Evolutionary conservation across 2,113 vertebrate species (phyloP), one percentile per base, ranked within the genome.

Genomic region (Cryptomyrus ogoouensis): DNA sequence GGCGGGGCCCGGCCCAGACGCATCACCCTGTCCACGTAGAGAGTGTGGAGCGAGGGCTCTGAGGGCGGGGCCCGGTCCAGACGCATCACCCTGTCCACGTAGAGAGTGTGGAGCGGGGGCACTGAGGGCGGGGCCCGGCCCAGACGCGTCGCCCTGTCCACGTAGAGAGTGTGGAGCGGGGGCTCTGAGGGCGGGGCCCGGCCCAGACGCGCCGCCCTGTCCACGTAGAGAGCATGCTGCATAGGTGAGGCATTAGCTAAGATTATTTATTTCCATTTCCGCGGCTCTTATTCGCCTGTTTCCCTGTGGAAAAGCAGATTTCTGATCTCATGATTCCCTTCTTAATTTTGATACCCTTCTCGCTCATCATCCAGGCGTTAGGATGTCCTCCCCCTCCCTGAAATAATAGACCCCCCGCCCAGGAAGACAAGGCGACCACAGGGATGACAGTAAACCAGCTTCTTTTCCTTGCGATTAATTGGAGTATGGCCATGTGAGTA

Each of bases 321-420:
- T 97, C 97, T 97, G 97, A 80, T 80, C 35, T 97, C 95, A 98
- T 97, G 97, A 98, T 97, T 97, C 96, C 96, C 96, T 97, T 97
- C 97, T 97, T 98, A 97, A 97, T 98, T 97, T 97, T 96, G 97
- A 96, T 96, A 96, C 97, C 96, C 96, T 95, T 97, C 97, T 97
- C 97, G 96, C 96, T 97, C 96, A 96, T 97, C 95, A 96, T 96
- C 97, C 96, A 98, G 97, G 98, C 97, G 98, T 96, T 97, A 97
- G 96, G 97, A 89, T 35, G 39, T 85, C 80, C 89, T 88, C 91
- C 89, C 88, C 83, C 90, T 95, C 95, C 95, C 95, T 95, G 96
- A 97, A 97, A 97, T 97, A 97, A 97, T 97, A 96, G 97, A 97
- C 97, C 95, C 96, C 94, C 96, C 95, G 95, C 94, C 94, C 96